Evolutionary conservation across 1,140 invertebrate species (phyloP).

Genomic region (Zeugodacus cucurbitae): DNA sequence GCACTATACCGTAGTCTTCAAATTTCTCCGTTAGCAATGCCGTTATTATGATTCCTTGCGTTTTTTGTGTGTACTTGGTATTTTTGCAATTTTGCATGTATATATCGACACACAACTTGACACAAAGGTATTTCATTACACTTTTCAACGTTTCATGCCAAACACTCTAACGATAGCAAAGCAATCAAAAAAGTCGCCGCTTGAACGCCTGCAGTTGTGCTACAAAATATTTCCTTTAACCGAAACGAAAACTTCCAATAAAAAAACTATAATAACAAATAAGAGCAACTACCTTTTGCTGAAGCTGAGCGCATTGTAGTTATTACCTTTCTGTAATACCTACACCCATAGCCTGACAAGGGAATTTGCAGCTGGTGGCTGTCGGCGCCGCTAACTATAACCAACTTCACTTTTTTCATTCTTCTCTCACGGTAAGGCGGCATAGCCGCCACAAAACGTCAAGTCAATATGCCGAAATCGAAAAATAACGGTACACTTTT

Average conservation of each 20-base stretch:
- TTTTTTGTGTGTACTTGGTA: not conserved
- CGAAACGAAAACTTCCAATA: not conserved
- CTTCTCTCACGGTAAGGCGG: not conserved
- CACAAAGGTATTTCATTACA: constrained; percentile 33
- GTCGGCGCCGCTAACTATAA: not conserved
- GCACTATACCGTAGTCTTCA: not conserved
- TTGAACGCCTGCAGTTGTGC: not conserved
- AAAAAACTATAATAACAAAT: not conserved
- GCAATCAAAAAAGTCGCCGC: not conserved
- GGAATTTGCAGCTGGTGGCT: not conserved
- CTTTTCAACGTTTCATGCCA: constrained; percentile 9
- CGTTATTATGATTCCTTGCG: too few species aligned
- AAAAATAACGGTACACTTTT: not conserved
- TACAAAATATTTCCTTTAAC: constrained; percentile 21
- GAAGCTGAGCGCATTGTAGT: not conserved
- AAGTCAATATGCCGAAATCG: constrained; percentile 20
- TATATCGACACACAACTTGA: not conserved
- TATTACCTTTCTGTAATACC: not conserved
- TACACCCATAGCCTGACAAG: too few species aligned
- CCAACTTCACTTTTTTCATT: not conserved
- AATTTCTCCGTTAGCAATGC: not conserved
- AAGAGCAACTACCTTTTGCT: not conserved
- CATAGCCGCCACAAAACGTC: not conserved
- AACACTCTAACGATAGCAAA: not conserved
- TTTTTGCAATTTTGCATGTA: not conserved